phyloP scores from a whole-genome alignment of 2,888 invertebrate genomes.

The Pherbina coryleti region DNA sequence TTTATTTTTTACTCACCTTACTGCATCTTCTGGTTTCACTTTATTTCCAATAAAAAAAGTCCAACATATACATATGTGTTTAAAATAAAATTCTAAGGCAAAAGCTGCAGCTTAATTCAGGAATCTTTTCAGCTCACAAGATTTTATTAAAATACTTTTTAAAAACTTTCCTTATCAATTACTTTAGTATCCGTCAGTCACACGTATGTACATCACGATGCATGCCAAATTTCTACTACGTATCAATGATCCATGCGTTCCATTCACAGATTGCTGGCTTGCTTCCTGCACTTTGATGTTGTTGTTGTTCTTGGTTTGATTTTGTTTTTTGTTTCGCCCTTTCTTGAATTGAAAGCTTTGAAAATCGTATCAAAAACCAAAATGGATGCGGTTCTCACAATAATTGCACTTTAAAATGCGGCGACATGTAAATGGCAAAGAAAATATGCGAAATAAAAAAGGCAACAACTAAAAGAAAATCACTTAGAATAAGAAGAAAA shows the following conservation, averaged over 20 bases:
- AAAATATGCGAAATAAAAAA: neutral
- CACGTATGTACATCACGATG: neutral
- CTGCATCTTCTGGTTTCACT: too few species aligned
- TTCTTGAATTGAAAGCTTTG: neutral
- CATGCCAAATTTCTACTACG: neutral
- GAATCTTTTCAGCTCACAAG: too few species aligned
- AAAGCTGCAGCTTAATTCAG: too few species aligned
- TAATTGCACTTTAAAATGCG: constrained; percentile 25
- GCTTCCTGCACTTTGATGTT: constrained; percentile 8
- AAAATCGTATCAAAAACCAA: constrained; percentile 17
- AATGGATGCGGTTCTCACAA: constrained; percentile 13
- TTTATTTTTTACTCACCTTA: too few species aligned
- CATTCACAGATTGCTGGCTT: neutral
- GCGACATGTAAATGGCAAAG: neutral
- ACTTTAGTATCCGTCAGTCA: neutral
- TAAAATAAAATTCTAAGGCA: too few species aligned
- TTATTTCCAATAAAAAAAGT: too few species aligned
- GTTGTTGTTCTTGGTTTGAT: neutral
- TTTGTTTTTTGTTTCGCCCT: neutral
- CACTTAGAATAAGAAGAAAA: neutral
- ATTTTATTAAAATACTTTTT: too few species aligned
- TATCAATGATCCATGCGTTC: neutral
- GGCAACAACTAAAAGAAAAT: constrained; percentile 4
- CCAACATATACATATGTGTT: too few species aligned
- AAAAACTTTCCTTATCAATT: neutral